These are phyloP conservation scores for Setophaga kirtlandii DNA, from an alignment of 2,113 vertebrate genomes.

Conservation along the genomic window DNA sequence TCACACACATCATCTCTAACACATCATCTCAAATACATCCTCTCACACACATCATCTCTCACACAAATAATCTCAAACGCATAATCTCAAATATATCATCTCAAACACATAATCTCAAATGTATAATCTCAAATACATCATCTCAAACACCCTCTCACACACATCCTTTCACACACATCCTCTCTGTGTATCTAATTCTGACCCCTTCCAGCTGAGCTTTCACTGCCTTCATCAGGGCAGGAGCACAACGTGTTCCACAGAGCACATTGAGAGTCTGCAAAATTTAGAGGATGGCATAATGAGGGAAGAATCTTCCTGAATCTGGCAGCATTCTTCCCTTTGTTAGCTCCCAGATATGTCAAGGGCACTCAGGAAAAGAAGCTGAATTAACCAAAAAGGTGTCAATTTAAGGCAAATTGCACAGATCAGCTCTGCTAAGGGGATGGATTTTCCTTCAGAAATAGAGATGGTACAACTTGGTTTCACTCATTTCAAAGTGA, in stretches of 20 bases:
- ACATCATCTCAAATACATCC: too few relatives aligned
- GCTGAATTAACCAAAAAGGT: constrained; percentile 11
- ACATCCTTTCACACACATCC: too few relatives aligned
- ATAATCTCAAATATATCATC: too few relatives aligned
- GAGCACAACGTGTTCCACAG: neutral
- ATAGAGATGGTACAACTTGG: neutral
- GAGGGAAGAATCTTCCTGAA: neutral
- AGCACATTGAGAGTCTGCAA: neutral
- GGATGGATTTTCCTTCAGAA: neutral
- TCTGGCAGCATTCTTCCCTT: neutral
- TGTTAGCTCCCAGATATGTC: neutral
- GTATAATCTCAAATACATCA: too few relatives aligned
- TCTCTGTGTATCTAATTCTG: neutral
- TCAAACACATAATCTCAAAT: too few relatives aligned
- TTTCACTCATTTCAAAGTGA: neutral
- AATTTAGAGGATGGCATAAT: neutral
- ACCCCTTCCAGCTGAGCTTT: neutral
- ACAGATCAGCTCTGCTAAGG: neutral
- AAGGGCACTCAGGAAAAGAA: neutral
- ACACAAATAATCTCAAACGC: too few relatives aligned
- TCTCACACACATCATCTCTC: too few relatives aligned
- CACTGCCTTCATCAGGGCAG: neutral
- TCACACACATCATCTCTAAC: too few relatives aligned
- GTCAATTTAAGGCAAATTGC: neutral
- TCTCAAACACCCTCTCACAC: too few relatives aligned